Conservation (phyloP, 23 tunicate species). For the Aplidium turbinatum region DNA sequence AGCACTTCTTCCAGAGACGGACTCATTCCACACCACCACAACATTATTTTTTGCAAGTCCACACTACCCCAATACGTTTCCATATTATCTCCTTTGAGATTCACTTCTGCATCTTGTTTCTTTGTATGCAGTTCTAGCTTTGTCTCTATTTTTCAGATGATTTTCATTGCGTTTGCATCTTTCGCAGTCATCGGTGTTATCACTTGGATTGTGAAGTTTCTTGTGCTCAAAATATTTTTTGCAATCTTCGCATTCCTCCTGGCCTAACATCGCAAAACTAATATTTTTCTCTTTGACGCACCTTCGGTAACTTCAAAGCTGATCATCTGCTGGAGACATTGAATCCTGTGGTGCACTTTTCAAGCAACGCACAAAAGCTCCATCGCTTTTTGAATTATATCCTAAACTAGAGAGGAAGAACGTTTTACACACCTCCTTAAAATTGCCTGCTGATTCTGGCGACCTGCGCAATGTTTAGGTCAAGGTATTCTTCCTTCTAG, state of each 20-base stretch:
- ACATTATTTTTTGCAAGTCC: conserved; percentile 15
- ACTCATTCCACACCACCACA: conserved; percentile 14
- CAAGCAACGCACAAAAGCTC: conserved; percentile 2
- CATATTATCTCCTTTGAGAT: conserved; percentile 5
- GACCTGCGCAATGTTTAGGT: background rate
- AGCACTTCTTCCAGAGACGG: conserved; percentile 7
- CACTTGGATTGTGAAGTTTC: conserved; percentile 1
- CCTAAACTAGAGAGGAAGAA: conserved; percentile 3
- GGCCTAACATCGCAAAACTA: background rate
- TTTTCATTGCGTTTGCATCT: background rate
- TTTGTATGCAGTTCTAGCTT: conserved; percentile 13
- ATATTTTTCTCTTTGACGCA: no score
- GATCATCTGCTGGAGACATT: conserved; percentile 4
- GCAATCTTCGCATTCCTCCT: conserved; percentile 15
- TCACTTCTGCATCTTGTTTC: conserved; percentile 1
- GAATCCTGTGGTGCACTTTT: conserved; percentile 8
- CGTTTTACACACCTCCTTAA: conserved; percentile 3
- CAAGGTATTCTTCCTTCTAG: background rate
- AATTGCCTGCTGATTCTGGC: conserved; percentile 6
- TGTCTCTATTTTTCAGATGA: background rate
- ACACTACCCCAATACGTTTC: conserved; percentile 2
- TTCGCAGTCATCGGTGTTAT: background rate
- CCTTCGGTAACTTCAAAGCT: conserved; percentile 4
- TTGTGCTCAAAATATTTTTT: conserved; percentile 20
- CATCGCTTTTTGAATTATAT: conserved; percentile 5